Evolutionary conservation across 1,140 invertebrate genomes (phyloP).

Genomic region (Trichogramma pretiosum): DNA sequence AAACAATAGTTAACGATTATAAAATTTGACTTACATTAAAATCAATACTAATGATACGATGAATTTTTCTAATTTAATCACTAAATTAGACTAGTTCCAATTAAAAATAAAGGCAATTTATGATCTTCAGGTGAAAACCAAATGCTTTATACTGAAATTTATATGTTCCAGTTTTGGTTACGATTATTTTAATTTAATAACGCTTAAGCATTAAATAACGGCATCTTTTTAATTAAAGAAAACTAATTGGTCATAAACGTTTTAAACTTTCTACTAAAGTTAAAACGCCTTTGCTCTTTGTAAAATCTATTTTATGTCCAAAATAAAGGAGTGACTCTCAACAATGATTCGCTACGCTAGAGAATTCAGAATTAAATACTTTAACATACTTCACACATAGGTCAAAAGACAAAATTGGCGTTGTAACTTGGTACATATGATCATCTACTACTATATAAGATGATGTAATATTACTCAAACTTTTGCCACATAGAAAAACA

Average conservation of each 20-base stretch:
- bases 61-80: neutral
- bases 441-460: slow-evolving; percentile 17
- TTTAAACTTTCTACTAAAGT: neutral
- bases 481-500: slow-evolving; percentile 13
- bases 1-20: no score
- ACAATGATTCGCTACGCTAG: slow-evolving; percentile 4
- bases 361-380: slow-evolving; percentile 11
- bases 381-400: slow-evolving; percentile 16
- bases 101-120: no score
- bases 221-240: neutral
- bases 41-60: neutral
- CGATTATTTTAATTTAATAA: neutral
- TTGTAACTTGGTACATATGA: slow-evolving; percentile 13
- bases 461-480: slow-evolving; percentile 12
- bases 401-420: slow-evolving; percentile 9
- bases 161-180: no score
- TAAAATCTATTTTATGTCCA: slow-evolving; percentile 14
- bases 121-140: no score
- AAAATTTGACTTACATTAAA: no score
- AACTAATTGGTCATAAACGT: neutral
- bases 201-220: neutral
- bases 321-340: slow-evolving; percentile 12
- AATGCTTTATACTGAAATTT: no score
- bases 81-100: neutral
- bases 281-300: neutral